Evolutionary conservation across 2,113 vertebrate species (phyloP).

Genomic region (Sinocyclocheilus maitianheensis): DNA sequence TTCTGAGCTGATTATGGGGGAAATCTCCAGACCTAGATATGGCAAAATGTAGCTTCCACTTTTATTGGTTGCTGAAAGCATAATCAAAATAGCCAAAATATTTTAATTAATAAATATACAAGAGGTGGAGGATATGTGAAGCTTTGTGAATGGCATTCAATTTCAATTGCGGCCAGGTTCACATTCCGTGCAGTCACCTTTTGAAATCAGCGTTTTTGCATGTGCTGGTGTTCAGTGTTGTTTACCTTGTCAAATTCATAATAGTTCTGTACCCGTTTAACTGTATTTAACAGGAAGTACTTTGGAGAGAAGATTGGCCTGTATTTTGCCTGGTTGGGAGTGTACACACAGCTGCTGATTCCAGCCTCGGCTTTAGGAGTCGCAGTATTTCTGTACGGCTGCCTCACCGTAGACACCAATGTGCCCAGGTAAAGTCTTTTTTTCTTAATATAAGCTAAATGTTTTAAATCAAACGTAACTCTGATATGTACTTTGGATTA

Average conservation of each 20-base stretch:
- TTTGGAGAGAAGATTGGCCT: constrained; percentile 98
- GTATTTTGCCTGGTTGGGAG: constrained; percentile 97
- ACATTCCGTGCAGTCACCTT: no score
- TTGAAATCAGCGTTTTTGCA: no score
- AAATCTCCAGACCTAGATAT: no score
- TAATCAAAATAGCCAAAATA: neutral
- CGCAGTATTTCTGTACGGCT: constrained; percentile 94
- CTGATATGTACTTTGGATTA: neutral
- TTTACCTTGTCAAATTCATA: constrained; percentile 7
- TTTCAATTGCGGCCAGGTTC: neutral
- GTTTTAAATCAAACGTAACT: neutral
- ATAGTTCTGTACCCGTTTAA: neutral
- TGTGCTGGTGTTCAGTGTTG: neutral
- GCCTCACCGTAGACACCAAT: constrained; percentile 88
- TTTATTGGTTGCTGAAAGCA: neutral
- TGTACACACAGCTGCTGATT: constrained; percentile 95
- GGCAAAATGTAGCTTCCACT: no score
- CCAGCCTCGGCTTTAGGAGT: constrained; percentile 93
- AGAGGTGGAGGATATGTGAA: neutral
- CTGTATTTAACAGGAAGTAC: constrained; percentile 84
- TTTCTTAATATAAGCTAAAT: neutral
- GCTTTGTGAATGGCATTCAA: neutral
- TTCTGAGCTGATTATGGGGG: neutral
- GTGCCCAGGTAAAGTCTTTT: constrained; percentile 84
- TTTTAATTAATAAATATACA: neutral